A percentile compares a stretch with the other conserved stretches of the same genome.
phyloP scores from a whole-genome alignment of 2,113 vertebrate genomes.

The Osmerus eperlanus region DNA sequence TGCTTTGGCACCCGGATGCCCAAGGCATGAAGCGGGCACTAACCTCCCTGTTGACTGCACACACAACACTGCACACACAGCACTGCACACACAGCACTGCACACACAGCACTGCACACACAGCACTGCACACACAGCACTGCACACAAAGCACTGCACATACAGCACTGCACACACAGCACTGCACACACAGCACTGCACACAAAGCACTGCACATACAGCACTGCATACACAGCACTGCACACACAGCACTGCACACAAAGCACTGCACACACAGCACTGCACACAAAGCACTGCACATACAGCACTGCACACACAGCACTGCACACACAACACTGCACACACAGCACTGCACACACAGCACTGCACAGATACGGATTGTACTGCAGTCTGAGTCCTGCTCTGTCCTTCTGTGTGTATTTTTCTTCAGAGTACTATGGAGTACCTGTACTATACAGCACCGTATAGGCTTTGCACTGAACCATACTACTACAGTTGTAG shows the following conservation, averaged over 20 bases:
- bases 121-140: slow-evolving; percentile 2
- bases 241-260: no score
- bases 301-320: no score
- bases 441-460: slow-evolving; percentile 69
- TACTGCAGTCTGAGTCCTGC: slow-evolving; percentile 72
- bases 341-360: no score
- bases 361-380: slow-evolving; percentile 63
- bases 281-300: no score
- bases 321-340: no score
- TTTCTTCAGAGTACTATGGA: slow-evolving; percentile 66
- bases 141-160: slow-evolving; percentile 43
- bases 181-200: no score
- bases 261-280: no score
- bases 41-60: slow-evolving; percentile 46
- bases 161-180: no score
- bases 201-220: no score
- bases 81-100: background rate
- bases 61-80: slow-evolving; percentile 22
- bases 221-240: no score
- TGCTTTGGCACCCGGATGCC: slow-evolving; percentile 35
- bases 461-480: slow-evolving; percentile 77
- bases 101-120: background rate
- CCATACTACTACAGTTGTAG: slow-evolving; percentile 53
- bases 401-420: slow-evolving; percentile 72
- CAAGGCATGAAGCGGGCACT: slow-evolving; percentile 44